Conservation (phyloP, 2,797 vertebrate species). For the Coccyzus lansbergi region DNA sequence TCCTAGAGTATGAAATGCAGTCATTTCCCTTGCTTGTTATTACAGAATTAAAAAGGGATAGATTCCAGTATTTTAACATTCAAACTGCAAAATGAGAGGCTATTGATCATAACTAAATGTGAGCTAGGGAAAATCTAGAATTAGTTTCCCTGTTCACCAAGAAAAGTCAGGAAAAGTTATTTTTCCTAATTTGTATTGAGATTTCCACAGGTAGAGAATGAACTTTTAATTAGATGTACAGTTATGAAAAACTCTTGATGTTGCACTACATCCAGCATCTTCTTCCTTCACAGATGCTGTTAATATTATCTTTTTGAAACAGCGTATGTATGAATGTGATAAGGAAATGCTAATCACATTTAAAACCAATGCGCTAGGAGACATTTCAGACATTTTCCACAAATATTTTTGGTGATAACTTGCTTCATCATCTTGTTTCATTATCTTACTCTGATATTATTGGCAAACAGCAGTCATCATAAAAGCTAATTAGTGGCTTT, state of each 20-base stretch:
- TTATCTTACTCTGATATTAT: not conserved
- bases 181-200: not conserved
- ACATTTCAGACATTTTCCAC: not conserved
- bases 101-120: not conserved
- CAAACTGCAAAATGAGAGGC: not conserved
- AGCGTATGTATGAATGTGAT: not conserved
- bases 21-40: not conserved
- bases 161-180: not conserved
- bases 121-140: not conserved
- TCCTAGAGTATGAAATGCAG: not conserved
- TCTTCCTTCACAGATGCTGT: not conserved
- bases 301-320: not conserved
- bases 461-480: not conserved
- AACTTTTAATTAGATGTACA: not conserved
- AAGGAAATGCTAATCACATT: not conserved
- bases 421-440: not conserved
- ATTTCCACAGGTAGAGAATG: not conserved
- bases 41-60: not conserved
- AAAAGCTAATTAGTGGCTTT: not conserved
- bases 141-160: not conserved
- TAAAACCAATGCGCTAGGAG: not conserved
- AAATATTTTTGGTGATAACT: not conserved
- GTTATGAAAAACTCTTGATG: not conserved
- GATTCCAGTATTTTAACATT: not conserved
- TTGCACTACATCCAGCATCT: rapidly evolving